Conservation (phyloP, 1,140 invertebrate species). For the Melanaphis sacchari region DNA sequence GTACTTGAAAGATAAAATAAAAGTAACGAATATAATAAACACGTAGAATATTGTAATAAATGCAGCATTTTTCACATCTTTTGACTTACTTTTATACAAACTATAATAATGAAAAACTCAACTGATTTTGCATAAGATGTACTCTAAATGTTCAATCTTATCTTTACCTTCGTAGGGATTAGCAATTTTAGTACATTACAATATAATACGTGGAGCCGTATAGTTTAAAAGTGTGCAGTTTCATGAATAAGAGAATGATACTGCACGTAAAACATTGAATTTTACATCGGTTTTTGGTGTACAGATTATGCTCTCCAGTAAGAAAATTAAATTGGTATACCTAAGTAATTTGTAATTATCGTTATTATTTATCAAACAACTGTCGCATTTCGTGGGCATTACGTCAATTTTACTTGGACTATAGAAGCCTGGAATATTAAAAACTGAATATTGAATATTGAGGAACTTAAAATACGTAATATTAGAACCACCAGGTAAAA, state of each 20-base stretch:
- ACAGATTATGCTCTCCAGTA: background rate
- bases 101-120: conserved; percentile 24
- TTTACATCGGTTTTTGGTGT: background rate
- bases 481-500: background rate
- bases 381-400: background rate
- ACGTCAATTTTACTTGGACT: background rate
- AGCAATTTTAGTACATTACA: background rate
- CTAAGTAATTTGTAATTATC: background rate
- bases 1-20: background rate
- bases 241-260: background rate
- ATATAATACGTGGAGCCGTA: background rate
- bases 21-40: conserved; percentile 16
- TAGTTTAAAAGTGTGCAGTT: background rate
- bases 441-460: background rate
- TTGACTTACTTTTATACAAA: background rate
- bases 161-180: background rate
- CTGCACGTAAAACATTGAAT: background rate
- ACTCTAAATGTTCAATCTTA: background rate
- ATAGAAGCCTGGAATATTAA: background rate
- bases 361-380: background rate
- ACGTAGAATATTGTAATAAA: conserved; percentile 3
- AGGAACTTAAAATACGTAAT: background rate
- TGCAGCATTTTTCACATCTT: background rate
- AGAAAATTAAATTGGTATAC: background rate
- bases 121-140: background rate